Percentiles rank a stretch among this genome's conserved stretches.
phyloP scores from a whole-genome alignment of 2,797 vertebrate genomes.

The Gambelia wislizenii region DNA sequence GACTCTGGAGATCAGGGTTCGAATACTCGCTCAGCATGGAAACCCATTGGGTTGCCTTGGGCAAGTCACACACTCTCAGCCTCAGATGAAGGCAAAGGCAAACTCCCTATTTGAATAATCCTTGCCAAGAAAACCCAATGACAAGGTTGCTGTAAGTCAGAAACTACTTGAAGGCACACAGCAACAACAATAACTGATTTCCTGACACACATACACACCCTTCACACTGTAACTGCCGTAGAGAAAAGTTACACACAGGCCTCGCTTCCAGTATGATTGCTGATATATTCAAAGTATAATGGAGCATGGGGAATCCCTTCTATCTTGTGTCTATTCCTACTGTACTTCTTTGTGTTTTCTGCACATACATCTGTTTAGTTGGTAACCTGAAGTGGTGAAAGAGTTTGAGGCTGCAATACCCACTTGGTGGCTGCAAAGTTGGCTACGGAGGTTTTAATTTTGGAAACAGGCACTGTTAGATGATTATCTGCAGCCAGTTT shows the following conservation, averaged over 20 bases:
- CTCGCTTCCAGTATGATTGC: background rate
- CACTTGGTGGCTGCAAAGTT: background rate
- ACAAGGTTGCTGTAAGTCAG: too few species aligned
- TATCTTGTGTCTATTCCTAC: background rate
- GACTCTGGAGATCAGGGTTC: too few species aligned
- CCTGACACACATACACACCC: too few species aligned
- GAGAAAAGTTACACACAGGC: background rate
- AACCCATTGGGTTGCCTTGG: too few species aligned
- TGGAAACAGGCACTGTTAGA: background rate
- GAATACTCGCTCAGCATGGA: too few species aligned
- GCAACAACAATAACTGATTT: too few species aligned
- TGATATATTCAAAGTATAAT: background rate
- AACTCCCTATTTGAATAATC: too few species aligned
- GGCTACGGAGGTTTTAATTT: background rate
- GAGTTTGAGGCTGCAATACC: too few species aligned
- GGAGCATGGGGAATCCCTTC: background rate
- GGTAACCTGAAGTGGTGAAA: background rate
- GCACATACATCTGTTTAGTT: background rate
- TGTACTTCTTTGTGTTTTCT: background rate
- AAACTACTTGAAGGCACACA: too few species aligned
- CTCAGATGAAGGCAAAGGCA: too few species aligned
- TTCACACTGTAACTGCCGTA: background rate
- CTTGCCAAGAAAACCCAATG: too few species aligned
- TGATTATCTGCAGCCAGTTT: background rate
- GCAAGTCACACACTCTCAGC: too few species aligned